Evolutionary conservation across 2,113 vertebrate species (phyloP).

Genomic region (Herpetotheres cachinnans): DNA sequence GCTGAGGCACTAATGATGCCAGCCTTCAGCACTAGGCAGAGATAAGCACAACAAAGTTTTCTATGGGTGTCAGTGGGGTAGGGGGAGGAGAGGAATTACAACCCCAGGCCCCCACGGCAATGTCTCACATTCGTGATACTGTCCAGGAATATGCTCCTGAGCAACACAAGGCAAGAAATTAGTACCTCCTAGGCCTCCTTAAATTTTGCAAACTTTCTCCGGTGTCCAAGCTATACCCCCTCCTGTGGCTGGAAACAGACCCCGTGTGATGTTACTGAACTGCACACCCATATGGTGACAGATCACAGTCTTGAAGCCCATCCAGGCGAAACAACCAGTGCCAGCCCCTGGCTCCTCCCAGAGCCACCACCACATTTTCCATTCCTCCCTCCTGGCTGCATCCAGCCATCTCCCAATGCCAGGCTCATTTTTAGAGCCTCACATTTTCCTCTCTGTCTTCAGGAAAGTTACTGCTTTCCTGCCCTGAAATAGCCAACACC

Average conservation of each 20-base stretch:
- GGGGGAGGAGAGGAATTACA: background rate
- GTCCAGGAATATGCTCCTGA: background rate
- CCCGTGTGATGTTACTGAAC: accelerated
- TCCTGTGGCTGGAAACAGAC: background rate
- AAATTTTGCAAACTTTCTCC: background rate
- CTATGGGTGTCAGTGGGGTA: background rate
- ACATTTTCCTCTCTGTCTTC: background rate
- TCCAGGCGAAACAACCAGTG: background rate
- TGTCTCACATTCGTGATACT: background rate
- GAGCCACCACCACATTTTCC: background rate
- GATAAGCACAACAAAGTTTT: background rate
- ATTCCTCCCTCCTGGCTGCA: background rate
- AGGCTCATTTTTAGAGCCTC: background rate
- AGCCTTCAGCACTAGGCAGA: background rate
- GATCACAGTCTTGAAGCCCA: background rate
- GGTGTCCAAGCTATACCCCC: background rate
- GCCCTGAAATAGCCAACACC: background rate
- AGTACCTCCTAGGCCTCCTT: background rate
- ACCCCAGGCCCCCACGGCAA: background rate
- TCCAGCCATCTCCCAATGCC: background rate
- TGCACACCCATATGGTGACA: background rate
- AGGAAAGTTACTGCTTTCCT: background rate
- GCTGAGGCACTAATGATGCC: background rate
- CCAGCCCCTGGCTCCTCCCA: background rate
- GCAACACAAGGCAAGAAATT: background rate